Base-by-base conservation (phyloP, 2,113 vertebrate species). In the Noturus placidus region DNA sequence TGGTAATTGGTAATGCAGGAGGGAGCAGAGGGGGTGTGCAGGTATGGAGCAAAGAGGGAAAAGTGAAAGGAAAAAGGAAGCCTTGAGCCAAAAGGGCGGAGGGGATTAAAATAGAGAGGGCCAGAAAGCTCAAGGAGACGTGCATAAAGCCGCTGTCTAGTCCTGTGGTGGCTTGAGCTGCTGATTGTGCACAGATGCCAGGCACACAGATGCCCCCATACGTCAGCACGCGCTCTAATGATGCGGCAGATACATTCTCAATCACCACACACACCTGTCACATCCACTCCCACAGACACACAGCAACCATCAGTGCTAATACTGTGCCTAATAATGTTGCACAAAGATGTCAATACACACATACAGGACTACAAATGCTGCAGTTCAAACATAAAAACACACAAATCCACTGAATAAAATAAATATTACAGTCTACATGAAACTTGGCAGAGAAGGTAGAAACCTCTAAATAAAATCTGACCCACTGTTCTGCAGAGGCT, bases 141-240 rank as follows among this genome's bases (percentile, higher is more conserved):
- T 52, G 30, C 77, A 89, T 85, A 85, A 88, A 70, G 59, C 74
- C 56, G 5, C 78, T 65, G 69, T 87, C 82, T 61, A 82, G 50
- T 89, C 85, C 67, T 89, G 80, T 89, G 89, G 80, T 77, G 65
- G 79, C 52, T 76, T 30, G 86, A 86, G 89, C 88, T 91, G 92
- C 90, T 91, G 89, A 89, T 88, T 90, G 59, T 89, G 90, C 86
- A 82, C 86, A 91, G 86, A 89, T 92, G 89, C 87, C 87, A 88
- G 69, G 56, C 79, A 63, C 77, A 89, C 90, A 91, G 91, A 91
- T 91, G 87, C 87, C 82, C 57, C 87, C 33, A 88, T 89, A 90
- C 81, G 88, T 89, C 90, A 89, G 80, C 87, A 56, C 20, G 6
- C 69, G 56, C 89, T 83, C 88, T 90, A 89, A 92, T 85, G 90